Conservation (phyloP, 2,888 invertebrate species). For the Hoplodrina ambigua region DNA sequence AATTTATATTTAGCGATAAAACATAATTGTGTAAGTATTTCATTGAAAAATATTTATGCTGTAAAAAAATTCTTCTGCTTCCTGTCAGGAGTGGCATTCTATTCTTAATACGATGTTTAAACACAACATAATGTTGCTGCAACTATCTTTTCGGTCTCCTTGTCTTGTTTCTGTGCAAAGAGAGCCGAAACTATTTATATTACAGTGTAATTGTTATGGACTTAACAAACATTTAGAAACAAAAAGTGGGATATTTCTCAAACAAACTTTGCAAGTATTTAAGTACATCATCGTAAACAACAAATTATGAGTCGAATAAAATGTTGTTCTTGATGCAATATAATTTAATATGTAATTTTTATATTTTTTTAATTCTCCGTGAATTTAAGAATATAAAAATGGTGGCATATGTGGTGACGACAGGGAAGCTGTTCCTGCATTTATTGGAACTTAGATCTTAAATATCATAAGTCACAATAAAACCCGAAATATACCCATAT, state of each 20-base stretch:
- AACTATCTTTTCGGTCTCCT: background rate
- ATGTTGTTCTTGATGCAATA: no score
- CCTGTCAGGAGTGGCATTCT: constrained; percentile 51
- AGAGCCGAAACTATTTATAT: constrained; percentile 14
- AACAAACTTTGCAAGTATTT: no score
- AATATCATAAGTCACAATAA: background rate
- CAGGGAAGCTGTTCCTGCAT: no score
- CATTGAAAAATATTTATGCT: constrained; percentile 60
- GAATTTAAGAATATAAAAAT: no score
- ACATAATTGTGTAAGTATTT: constrained; percentile 65
- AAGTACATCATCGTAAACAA: no score
- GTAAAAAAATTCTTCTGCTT: constrained; percentile 55
- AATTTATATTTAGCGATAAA: constrained; percentile 68
- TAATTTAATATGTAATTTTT: no score
- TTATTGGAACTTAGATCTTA: no score
- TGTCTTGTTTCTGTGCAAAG: background rate
- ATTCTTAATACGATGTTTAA: constrained; percentile 39
- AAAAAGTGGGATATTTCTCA: background rate
- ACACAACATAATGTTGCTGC: constrained; percentile 25
- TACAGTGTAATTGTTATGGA: background rate
- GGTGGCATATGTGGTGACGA: no score
- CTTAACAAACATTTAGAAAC: no score
- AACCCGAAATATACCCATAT: constrained; percentile 13
- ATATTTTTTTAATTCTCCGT: no score
- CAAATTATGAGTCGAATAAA: no score